Evolutionary conservation across 2,888 invertebrate species (phyloP).

Genomic region (Ethmia dodecea): DNA sequence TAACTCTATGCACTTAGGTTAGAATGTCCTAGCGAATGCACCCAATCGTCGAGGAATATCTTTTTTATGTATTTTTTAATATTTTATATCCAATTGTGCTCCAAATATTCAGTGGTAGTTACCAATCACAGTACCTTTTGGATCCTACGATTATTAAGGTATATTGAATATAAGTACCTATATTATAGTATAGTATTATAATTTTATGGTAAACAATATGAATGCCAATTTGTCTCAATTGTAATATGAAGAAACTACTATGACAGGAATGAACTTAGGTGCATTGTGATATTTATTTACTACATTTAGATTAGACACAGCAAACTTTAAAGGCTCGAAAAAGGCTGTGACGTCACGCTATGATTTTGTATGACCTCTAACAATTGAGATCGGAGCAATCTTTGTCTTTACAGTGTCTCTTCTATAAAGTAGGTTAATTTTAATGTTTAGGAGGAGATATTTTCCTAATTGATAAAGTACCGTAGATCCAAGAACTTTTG

Average conservation of each 20-base stretch:
- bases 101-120: constrained; percentile 49
- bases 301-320: no score
- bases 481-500: no score
- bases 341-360: no score
- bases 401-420: no score
- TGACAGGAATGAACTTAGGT: constrained; percentile 20
- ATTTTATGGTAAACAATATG: no score
- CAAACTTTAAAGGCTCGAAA: no score
- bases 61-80: constrained; percentile 14
- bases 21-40: constrained; percentile 60
- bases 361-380: no score
- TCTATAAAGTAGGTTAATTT: no score
- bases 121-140: constrained; percentile 67
- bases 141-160: constrained; percentile 46
- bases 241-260: constrained; percentile 14
- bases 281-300: no score
- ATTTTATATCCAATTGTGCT: constrained; percentile 42
- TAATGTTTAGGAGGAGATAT: no score
- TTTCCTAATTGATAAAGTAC: no score
- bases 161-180: constrained; percentile 12
- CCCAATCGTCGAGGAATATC: constrained; percentile 42
- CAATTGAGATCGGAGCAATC: no score
- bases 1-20: constrained; percentile 58
- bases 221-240: constrained; percentile 24
- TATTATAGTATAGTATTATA: constrained; percentile 33